A percentile compares a stretch with the other conserved stretches of the same genome.
Conservation (phyloP, 2,797 vertebrate genomes). For the Sylvia borin region DNA sequence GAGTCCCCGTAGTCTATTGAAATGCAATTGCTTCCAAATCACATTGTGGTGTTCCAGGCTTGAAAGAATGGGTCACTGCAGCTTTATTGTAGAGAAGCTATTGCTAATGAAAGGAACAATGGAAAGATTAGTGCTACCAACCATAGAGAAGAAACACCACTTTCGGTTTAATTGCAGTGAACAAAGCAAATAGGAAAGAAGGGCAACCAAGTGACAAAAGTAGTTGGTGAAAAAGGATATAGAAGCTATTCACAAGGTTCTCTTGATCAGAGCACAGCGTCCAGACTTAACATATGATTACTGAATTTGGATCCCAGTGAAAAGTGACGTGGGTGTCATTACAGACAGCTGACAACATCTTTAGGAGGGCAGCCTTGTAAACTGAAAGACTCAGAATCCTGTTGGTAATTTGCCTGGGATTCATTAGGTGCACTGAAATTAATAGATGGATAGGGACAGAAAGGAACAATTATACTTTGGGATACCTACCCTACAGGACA, state of each 20-base stretch:
- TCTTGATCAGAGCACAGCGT: constrained; percentile 54
- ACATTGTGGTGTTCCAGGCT: constrained; percentile 80
- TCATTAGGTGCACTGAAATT: constrained; percentile 3
- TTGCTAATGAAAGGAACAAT: constrained; percentile 89
- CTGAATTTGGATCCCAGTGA: constrained; percentile 28
- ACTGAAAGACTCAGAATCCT: background rate
- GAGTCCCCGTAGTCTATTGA: constrained; percentile 80
- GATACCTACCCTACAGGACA: background rate
- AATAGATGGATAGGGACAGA: background rate
- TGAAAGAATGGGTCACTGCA: constrained; percentile 84
- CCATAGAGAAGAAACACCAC: constrained; percentile 85
- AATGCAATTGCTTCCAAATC: constrained; percentile 84
- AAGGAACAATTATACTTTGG: background rate
- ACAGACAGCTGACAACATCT: background rate
- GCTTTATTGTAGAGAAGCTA: constrained; percentile 85
- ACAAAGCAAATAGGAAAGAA: constrained; percentile 83
- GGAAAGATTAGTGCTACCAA: constrained; percentile 85
- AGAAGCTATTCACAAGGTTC: constrained; percentile 46
- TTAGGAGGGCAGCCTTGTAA: background rate
- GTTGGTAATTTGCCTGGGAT: background rate
- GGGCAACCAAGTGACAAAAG: constrained; percentile 82
- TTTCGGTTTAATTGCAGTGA: constrained; percentile 85
- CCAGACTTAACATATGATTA: constrained; percentile 37
- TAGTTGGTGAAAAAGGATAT: constrained; percentile 64
- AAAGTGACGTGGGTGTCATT: background rate